Conservation (phyloP, 37 sponge, comb jelly and placozoan genomes). For the Oopsacas minuta region DNA sequence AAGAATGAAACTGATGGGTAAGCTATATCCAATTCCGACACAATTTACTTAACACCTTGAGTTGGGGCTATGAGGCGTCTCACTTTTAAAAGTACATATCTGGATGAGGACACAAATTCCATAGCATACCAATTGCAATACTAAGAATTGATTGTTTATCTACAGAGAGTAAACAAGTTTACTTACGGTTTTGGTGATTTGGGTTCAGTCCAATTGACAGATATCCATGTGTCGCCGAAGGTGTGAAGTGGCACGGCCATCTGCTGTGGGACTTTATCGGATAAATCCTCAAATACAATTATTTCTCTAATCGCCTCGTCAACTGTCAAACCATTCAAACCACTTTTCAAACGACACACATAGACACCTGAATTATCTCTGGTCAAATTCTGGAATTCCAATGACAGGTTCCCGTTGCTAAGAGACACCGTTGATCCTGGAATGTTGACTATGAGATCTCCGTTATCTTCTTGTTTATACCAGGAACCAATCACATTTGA, state of each 20-base stretch:
- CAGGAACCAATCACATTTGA: conserved; percentile 10
- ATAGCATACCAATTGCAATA: too few relatives aligned
- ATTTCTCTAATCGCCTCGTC: not conserved
- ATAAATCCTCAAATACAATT: not conserved
- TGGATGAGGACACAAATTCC: too few relatives aligned
- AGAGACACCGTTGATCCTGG: not conserved
- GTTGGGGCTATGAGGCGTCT: too few relatives aligned
- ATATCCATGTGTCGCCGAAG: not conserved
- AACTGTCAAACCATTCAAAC: not conserved
- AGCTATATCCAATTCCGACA: not conserved
- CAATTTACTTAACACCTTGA: too few relatives aligned
- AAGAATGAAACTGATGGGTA: not conserved
- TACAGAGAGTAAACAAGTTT: too few relatives aligned
- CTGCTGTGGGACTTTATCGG: not conserved
- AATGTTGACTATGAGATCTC: not conserved
- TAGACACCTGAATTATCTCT: not conserved
- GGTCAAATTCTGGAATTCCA: not conserved
- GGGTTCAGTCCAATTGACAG: not conserved
- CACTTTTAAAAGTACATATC: too few relatives aligned
- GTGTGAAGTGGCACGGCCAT: not conserved
- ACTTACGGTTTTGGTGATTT: conserved; percentile 3
- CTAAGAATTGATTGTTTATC: not conserved
- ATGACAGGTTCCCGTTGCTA: not conserved
- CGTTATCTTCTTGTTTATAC: not conserved
- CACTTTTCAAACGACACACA: not conserved